Conservation (phyloP, 2,113 vertebrate species). For the Bucco capensis region DNA sequence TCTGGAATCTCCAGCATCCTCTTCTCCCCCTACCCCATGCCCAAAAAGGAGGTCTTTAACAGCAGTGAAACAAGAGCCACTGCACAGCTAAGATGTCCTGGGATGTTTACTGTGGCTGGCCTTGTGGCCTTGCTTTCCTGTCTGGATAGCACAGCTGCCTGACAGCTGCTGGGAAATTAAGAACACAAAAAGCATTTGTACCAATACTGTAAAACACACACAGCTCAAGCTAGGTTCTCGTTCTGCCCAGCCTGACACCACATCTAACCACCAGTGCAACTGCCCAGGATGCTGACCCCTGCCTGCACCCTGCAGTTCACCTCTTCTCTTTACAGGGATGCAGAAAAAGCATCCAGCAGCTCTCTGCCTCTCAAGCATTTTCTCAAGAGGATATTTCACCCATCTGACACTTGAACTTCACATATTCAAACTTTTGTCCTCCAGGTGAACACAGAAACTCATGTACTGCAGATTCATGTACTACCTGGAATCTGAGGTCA, state of each 20-base stretch:
- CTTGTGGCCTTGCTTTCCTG: neutral
- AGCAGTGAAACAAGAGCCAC: neutral
- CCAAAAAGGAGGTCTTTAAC: neutral
- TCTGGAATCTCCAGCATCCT: neutral
- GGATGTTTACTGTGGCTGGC: neutral
- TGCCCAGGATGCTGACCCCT: fast-evolving
- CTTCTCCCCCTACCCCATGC: neutral
- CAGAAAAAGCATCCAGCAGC: neutral
- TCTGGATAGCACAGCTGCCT: neutral
- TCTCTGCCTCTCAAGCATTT: neutral
- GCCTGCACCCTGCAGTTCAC: neutral
- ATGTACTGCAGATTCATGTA: neutral
- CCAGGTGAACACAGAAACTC: neutral
- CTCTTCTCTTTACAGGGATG: neutral
- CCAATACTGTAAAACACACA: neutral
- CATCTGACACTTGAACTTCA: neutral
- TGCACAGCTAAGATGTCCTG: neutral
- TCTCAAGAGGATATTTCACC: neutral
- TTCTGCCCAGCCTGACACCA: neutral
- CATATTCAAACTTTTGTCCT: neutral
- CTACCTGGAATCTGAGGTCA: neutral
- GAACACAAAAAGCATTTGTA: neutral
- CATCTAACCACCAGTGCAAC: neutral
- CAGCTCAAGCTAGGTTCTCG: neutral
- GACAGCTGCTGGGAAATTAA: neutral